phyloP scores from a whole-genome alignment of 2,797 vertebrate species.

The Propithecus deckenii region DNA sequence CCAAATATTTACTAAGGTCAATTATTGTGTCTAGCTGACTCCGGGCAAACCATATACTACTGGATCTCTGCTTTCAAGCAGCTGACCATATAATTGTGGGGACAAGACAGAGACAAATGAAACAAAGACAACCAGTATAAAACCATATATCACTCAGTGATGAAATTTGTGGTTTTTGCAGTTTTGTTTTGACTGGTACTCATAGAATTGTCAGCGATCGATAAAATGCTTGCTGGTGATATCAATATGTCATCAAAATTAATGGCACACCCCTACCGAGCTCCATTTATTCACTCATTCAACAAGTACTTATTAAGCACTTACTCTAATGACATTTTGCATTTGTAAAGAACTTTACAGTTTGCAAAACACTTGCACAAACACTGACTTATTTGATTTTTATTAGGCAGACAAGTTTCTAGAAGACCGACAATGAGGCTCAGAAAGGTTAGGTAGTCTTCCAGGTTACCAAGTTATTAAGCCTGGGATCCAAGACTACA shows the following conservation, averaged over 20 bases:
- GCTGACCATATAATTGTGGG: background rate
- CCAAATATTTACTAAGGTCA: background rate
- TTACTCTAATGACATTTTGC: constrained; percentile 31
- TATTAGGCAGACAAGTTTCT: background rate
- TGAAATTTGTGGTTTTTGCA: constrained; percentile 62
- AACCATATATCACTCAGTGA: constrained; percentile 27
- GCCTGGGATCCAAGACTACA: background rate
- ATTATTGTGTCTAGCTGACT: background rate
- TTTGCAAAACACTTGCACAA: background rate
- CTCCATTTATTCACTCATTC: constrained; percentile 33
- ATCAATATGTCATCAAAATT: constrained; percentile 66
- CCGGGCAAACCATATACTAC: background rate
- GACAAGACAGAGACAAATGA: constrained; percentile 53
- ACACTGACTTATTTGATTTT: background rate
- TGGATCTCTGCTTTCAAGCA: background rate
- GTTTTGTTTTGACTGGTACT: constrained; percentile 55
- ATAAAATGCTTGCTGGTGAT: constrained; percentile 60
- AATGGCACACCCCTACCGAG: background rate
- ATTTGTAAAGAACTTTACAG: constrained; percentile 7
- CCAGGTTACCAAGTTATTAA: background rate
- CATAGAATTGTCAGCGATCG: constrained; percentile 38
- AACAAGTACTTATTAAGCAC: constrained; percentile 44
- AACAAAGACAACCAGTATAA: constrained; percentile 52
- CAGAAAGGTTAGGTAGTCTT: background rate
- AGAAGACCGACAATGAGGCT: background rate